A percentile compares a stretch with the other conserved stretches of the same genome.
Evolutionary conservation across 2,113 vertebrate genomes (phyloP).

Genomic region (Alligator mississippiensis): DNA sequence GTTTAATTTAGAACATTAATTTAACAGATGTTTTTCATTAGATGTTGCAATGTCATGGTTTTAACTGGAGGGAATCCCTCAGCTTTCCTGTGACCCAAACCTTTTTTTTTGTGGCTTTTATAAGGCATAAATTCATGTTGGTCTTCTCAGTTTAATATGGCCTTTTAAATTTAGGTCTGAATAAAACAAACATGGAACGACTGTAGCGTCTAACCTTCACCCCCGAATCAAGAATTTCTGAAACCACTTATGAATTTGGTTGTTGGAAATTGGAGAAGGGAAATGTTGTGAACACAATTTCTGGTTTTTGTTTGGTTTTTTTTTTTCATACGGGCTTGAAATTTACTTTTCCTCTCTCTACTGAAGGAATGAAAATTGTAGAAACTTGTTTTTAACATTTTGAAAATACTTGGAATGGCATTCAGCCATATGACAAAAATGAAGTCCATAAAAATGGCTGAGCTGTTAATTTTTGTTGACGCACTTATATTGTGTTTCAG

Average conservation of each 20-base stretch:
- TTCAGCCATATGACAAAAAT: not conserved
- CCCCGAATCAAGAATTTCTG: not conserved
- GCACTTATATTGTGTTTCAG: not conserved
- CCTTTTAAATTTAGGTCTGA: not conserved
- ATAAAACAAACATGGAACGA: rapidly evolving
- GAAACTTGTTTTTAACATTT: not conserved
- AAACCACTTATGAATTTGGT: not conserved
- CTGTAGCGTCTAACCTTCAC: not conserved
- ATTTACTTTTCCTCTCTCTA: not conserved
- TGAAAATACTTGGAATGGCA: not conserved
- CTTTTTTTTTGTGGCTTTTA: rapidly evolving
- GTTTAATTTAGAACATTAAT: no score
- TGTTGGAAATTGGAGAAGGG: not conserved
- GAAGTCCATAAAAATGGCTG: rapidly evolving
- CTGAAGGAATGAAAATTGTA: not conserved
- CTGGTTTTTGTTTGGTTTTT: not conserved
- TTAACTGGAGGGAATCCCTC: not conserved
- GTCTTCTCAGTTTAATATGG: not conserved
- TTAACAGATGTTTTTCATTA: not conserved
- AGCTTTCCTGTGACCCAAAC: not conserved
- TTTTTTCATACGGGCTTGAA: not conserved
- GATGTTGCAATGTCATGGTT: not conserved
- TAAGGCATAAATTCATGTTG: not conserved
- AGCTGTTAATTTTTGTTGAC: not conserved
- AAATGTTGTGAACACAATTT: not conserved